Evolutionary conservation across 2,797 vertebrate species (phyloP).

Genomic region (Pitangus sulphuratus): DNA sequence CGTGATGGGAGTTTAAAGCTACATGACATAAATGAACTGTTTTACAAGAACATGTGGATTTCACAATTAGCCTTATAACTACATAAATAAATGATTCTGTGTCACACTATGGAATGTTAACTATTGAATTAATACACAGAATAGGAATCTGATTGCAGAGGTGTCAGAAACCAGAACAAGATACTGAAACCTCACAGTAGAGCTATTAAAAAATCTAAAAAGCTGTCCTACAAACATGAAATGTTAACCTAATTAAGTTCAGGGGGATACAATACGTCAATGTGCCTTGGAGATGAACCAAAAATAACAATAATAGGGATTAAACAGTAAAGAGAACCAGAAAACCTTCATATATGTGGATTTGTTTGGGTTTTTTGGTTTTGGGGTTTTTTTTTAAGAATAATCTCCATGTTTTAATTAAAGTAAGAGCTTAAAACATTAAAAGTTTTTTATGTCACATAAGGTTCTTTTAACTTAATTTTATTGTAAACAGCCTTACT

Average conservation of each 20-base stretch:
- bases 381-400: background rate
- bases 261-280: background rate
- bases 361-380: background rate
- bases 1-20: background rate
- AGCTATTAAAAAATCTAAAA: background rate
- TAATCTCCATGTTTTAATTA: background rate
- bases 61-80: background rate
- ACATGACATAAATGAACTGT: background rate
- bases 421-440: background rate
- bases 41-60: background rate
- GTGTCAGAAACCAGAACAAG: conserved; percentile 15
- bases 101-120: background rate
- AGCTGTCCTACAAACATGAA: conserved; percentile 33
- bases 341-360: background rate
- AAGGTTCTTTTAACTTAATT: background rate
- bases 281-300: background rate
- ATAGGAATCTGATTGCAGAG: background rate
- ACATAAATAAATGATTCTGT: background rate
- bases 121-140: background rate
- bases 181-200: background rate
- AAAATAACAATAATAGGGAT: conserved; percentile 19
- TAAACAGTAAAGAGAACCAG: background rate
- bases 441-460: background rate
- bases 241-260: conserved; percentile 41
- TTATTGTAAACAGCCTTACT: background rate